phyloP scores from a whole-genome alignment of 2,113 vertebrate species.

The Sceloporus undulatus region DNA sequence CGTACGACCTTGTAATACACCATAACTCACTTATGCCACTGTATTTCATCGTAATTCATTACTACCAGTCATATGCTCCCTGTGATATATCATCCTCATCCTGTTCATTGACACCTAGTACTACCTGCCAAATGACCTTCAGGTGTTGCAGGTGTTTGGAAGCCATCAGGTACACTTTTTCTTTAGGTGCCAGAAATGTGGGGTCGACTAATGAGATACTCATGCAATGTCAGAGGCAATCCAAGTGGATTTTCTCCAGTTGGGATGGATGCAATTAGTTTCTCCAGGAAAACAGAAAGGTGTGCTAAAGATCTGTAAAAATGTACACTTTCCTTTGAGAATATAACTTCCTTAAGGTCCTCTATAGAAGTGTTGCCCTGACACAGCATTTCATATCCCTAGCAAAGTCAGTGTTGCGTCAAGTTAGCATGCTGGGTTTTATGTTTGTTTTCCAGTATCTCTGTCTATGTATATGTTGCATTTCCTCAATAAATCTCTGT shows the following conservation, averaged over 20 bases:
- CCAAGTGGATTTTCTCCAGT: not conserved
- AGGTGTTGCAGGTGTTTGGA: no score
- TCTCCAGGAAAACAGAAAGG: not conserved
- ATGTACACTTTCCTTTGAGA: not conserved
- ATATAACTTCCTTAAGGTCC: not conserved
- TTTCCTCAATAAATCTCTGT: not conserved
- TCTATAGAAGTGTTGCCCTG: not conserved
- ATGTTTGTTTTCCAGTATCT: not conserved
- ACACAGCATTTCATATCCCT: not conserved
- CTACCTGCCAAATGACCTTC: no score
- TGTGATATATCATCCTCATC: not conserved
- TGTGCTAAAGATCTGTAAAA: not conserved
- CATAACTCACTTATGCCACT: no score
- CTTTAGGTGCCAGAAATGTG: not conserved
- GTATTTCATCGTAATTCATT: no score
- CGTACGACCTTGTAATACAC: no score
- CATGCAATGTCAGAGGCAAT: not conserved
- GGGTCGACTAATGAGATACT: not conserved
- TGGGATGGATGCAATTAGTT: not conserved
- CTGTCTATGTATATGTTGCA: not conserved
- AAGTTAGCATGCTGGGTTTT: not conserved
- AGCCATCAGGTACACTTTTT: no score
- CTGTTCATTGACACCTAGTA: not conserved
- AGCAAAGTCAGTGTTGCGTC: not conserved
- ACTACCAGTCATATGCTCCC: no score